A percentile compares a stretch with the other conserved stretches of the same genome.
Conservation (phyloP, 1,140 invertebrate genomes). For the Cydia amplana region DNA sequence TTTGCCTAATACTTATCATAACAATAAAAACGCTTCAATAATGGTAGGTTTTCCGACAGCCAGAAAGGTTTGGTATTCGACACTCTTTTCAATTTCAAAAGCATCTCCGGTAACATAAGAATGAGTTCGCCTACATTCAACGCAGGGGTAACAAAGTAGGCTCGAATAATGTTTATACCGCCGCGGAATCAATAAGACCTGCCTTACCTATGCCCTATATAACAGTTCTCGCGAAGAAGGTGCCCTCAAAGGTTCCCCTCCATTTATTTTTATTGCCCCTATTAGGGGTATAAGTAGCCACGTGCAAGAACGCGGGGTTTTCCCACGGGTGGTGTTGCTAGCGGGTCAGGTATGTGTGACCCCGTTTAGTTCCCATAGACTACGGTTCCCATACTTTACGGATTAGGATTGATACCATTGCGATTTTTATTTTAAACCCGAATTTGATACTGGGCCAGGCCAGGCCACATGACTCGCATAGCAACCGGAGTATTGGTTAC, state of each 20-base stretch:
- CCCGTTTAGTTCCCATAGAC: conserved; percentile 20
- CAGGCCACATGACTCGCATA: too few relatives aligned
- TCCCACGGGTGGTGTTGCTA: conserved; percentile 41
- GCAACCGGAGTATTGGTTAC: too few relatives aligned
- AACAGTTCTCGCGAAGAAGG: conserved; percentile 12
- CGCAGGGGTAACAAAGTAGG: neutral
- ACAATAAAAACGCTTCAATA: neutral
- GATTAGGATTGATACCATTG: neutral
- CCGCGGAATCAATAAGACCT: conserved; percentile 23
- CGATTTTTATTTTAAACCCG: neutral
- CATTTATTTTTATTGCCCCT: conserved; percentile 46
- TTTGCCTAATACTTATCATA: neutral
- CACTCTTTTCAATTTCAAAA: conserved; percentile 27
- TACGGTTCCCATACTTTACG: neutral
- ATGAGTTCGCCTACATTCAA: conserved; percentile 20
- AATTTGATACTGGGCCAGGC: too few relatives aligned
- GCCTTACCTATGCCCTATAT: conserved; percentile 20
- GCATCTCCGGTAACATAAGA: conserved; percentile 10
- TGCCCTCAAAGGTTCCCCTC: conserved; percentile 35
- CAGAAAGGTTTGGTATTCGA: conserved; percentile 3
- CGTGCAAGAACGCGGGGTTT: conserved; percentile 33
- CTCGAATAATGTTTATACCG: conserved; percentile 5
- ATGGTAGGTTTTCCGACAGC: neutral
- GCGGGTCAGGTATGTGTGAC: conserved; percentile 30
- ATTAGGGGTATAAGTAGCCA: conserved; percentile 39